Evolutionary conservation across 2,113 vertebrate genomes (phyloP).

Genomic region (Leptosomus discolor): DNA sequence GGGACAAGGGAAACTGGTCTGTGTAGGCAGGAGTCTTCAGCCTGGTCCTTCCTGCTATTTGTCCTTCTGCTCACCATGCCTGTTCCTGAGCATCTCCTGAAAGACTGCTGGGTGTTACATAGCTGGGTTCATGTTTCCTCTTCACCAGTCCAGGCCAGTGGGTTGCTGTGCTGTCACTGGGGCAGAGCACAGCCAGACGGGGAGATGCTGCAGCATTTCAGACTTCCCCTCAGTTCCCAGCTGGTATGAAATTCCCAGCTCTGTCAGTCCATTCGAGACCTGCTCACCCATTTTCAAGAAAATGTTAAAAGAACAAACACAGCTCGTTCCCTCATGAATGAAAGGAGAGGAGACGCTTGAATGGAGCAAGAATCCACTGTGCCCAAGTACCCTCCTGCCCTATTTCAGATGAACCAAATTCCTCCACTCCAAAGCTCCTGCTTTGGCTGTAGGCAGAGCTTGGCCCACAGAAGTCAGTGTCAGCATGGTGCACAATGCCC

Average conservation of each 20-base stretch:
- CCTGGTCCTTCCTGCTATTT: neutral
- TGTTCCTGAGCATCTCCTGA: neutral
- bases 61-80: neutral
- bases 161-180: neutral
- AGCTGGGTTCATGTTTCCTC: neutral
- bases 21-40: neutral
- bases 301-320: neutral
- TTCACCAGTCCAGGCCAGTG: neutral
- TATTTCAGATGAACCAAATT: neutral
- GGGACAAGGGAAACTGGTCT: neutral
- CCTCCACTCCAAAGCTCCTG: neutral
- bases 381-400: neutral
- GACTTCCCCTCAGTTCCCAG: neutral
- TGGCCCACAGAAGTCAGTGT: neutral
- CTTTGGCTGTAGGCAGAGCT: neutral
- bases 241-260: neutral
- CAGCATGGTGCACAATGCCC: constrained; percentile 21
- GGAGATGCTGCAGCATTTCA: neutral
- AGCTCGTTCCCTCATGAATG: neutral
- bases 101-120: neutral
- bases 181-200: neutral
- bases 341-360: neutral
- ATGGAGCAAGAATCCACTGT: neutral
- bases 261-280: neutral
- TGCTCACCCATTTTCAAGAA: neutral